Percentiles rank a stretch among this genome's conserved stretches.
phyloP scores from a whole-genome alignment of 1,140 invertebrate species.

The Orchestia grillus region DNA sequence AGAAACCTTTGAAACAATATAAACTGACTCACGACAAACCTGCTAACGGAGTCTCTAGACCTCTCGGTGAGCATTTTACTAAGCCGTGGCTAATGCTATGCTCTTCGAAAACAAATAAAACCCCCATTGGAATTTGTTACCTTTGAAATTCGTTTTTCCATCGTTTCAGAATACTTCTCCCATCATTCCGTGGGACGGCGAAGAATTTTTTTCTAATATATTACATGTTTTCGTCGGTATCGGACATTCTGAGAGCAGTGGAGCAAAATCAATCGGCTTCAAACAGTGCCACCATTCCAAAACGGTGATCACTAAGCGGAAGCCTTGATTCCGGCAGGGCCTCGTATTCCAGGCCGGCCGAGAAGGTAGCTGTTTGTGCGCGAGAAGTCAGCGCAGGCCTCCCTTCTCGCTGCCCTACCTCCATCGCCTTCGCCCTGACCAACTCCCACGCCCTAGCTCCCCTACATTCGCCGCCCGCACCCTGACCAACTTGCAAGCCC shows the following conservation, averaged over 20 bases:
- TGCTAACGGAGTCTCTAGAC: neutral
- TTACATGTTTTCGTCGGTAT: conserved; percentile 25
- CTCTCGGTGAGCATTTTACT: neutral
- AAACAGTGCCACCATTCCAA: conserved; percentile 43
- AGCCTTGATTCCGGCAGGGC: conserved; percentile 8
- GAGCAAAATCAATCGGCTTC: conserved; percentile 47
- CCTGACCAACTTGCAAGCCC: neutral
- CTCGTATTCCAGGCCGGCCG: neutral
- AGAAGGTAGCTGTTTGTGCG: conserved; percentile 40
- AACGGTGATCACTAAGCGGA: conserved; percentile 47
- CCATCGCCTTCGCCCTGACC: neutral
- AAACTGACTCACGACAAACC: neutral
- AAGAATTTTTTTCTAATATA: conserved; percentile 8
- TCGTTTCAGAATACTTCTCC: neutral
- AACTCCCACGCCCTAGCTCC: neutral
- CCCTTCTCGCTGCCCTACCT: conserved; percentile 3
- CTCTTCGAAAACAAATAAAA: neutral
- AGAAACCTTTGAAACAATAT: neutral
- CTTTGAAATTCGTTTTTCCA: neutral
- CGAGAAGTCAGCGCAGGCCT: conserved; percentile 10
- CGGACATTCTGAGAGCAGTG: neutral
- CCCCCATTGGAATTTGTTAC: neutral
- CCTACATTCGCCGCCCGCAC: neutral
- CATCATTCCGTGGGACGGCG: neutral
- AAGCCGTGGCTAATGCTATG: neutral